Evolutionary conservation across 2,113 vertebrate species (phyloP), one percentile per base, ranked within the genome.

Genomic region (Capreolus pygargus): DNA sequence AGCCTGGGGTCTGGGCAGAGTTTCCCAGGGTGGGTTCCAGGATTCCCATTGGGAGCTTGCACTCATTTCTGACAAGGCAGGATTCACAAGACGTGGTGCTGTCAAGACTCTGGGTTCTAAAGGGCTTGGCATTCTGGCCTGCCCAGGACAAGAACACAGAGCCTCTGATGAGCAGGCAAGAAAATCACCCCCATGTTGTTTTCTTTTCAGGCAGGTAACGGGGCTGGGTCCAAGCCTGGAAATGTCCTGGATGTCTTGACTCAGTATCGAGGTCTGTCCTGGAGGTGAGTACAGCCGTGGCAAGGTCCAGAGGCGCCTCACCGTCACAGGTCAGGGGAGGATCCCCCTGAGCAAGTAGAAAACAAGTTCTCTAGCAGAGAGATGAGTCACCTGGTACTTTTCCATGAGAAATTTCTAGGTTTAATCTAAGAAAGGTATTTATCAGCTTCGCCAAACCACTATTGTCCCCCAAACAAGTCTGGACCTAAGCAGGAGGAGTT

Each of bases 261-360:
- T 83, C 97, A 99, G 86, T 99, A 99, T 85, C 98, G 99, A 93
- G 99, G 99, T 54, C 55, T 99, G 81, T 99, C 99, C 52, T 99
- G 99, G 99, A 99, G 99, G 99, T 99, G 89, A 99, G 98, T 97
- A 13, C 15, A 7, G 50, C 97, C 74, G 3, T 23, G 64, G n/a
- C 28, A 5, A 60, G 43, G 54, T 3, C 55, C 74, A 5, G 6
- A 45, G 8, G 43, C 2, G 28, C 23, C 30, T 67, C 2, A 1
- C 52, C 12, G 0, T 2, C 45, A 7, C 33, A 27, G 61, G 30
- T 25, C 14, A 25, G 54, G 45, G 88, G 33, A 23, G 67, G 57
- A 50, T 76, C 39, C 6, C 36, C 30, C 28, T 3, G 33, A 39
- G 15, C 39, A 43, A 39, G 15, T 79, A 78, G 74, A 33, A 92